Conservation (phyloP, 1,140 invertebrate species). For the silkworm (Bombyx mori) region ASM3026992v2 NC_085133.1:4386001-4386500, state of each 20-base stretch:
- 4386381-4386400: too few relatives aligned
- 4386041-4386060: constrained; percentile 4
- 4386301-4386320: too few relatives aligned
- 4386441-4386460: background rate
- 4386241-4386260: too few relatives aligned
- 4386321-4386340: too few relatives aligned
- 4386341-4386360: too few relatives aligned
- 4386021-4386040: constrained; percentile 8
- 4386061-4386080: constrained; percentile 18
- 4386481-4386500: constrained; percentile 41
- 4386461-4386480: constrained; percentile 15
- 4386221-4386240: constrained; percentile 5
- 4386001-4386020: constrained; percentile 7
- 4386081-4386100: constrained; percentile 41
- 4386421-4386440: too few relatives aligned
- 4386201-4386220: constrained; percentile 22
- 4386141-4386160: constrained; percentile 21
- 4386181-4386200: constrained; percentile 19
- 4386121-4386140: constrained; percentile 35
- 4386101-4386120: constrained; percentile 47
- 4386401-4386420: too few relatives aligned
- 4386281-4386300: too few relatives aligned
- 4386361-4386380: too few relatives aligned
- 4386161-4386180: constrained; percentile 2
- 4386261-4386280: too few relatives aligned